Conservation (phyloP, 2,797 vertebrate species). For the Phalanger gymnotis region DNA sequence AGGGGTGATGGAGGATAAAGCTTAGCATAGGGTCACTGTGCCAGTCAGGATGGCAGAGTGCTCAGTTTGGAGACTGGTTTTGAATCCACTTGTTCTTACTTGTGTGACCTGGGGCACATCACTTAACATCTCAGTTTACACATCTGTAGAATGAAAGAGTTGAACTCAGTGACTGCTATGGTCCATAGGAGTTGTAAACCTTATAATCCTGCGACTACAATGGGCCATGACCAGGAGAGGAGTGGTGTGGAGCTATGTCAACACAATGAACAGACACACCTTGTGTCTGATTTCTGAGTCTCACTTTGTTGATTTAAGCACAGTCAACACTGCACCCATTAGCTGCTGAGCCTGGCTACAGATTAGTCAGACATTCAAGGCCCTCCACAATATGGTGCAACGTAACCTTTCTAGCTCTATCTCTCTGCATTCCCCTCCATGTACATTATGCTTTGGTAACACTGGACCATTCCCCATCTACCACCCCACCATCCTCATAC, state of each 20-base stretch:
- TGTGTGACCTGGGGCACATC: neutral
- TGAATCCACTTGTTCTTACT: neutral
- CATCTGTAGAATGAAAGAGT: neutral
- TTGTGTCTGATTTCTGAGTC: neutral
- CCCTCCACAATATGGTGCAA: neutral
- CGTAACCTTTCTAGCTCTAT: neutral
- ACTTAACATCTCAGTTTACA: neutral
- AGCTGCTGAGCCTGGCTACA: neutral
- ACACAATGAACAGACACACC: neutral
- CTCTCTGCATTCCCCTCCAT: neutral
- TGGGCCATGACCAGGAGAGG: neutral
- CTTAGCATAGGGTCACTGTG: neutral
- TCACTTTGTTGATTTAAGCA: neutral
- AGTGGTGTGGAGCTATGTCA: neutral
- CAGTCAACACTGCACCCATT: no score
- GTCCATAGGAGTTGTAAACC: neutral
- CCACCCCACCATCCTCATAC: neutral
- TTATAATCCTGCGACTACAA: neutral
- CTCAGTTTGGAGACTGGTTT: neutral
- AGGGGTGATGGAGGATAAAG: neutral
- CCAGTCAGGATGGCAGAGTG: neutral
- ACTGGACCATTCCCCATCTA: neutral
- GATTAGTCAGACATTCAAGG: neutral
- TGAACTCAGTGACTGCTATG: neutral
- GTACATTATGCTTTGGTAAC: neutral